These are phyloP conservation scores for Zingel zingel DNA, from an alignment of 2,113 vertebrate species.

Conservation along the genomic window DNA sequence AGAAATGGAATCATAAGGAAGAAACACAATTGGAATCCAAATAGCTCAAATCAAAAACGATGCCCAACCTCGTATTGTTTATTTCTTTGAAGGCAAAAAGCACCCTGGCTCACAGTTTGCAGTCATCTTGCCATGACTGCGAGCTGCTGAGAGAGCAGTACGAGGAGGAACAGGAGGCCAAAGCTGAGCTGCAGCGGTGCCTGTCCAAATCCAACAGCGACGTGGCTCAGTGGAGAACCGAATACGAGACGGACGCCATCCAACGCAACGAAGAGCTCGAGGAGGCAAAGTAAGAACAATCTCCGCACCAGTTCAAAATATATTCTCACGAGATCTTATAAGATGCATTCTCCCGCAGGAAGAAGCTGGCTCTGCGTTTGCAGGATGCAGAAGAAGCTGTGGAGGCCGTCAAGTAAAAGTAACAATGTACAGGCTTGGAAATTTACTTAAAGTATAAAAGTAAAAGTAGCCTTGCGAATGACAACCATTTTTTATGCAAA, in stretches of 20 bases:
- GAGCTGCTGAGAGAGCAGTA: constrained; percentile 61
- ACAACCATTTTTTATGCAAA: no score
- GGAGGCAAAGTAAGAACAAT: constrained; percentile 82
- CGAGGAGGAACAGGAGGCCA: constrained; percentile 59
- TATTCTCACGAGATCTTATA: background rate
- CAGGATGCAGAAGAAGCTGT: constrained; percentile 77
- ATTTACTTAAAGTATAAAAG: no score
- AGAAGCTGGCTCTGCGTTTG: constrained; percentile 70
- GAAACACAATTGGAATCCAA: no score
- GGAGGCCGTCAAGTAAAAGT: constrained; percentile 61
- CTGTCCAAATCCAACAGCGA: constrained; percentile 74
- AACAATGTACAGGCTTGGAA: no score
- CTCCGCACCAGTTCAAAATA: background rate
- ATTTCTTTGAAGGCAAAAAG: constrained; percentile 51
- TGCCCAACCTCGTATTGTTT: background rate
- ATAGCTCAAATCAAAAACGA: no score
- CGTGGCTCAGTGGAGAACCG: constrained; percentile 87
- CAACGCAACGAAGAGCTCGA: constrained; percentile 90
- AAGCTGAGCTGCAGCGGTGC: constrained; percentile 58
- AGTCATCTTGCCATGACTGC: constrained; percentile 58
- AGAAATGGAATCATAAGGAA: no score
- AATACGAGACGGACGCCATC: constrained; percentile 83
- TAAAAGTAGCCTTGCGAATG: no score
- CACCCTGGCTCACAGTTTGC: constrained; percentile 51
- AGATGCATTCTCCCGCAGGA: constrained; percentile 29